Evolutionary conservation across 1,140 invertebrate species (phyloP).

Genomic region (Drosophila setifemur): DNA sequence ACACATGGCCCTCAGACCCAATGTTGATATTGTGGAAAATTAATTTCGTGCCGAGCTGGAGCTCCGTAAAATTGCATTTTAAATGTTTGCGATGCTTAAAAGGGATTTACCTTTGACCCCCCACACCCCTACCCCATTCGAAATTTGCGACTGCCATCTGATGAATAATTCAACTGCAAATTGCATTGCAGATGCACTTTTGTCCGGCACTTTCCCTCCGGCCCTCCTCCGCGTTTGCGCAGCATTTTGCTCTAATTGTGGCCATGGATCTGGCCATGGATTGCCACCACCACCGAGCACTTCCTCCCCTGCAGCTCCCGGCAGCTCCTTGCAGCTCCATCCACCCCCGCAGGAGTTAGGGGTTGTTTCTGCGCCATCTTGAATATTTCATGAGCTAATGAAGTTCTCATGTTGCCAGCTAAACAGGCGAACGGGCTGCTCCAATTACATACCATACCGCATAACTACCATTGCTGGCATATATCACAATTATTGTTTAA

Average conservation of each 20-base stretch:
- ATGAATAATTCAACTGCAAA: conserved; percentile 59
- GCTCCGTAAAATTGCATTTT: conserved; percentile 70
- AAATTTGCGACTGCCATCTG: conserved; percentile 14
- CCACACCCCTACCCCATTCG: not conserved
- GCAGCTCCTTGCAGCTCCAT: not conserved
- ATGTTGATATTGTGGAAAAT: conserved; percentile 65
- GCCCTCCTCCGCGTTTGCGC: conserved; percentile 57
- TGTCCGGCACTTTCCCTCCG: not conserved
- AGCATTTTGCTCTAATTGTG: conserved; percentile 77
- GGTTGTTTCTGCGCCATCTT: conserved; percentile 70
- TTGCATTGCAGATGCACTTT: conserved; percentile 49
- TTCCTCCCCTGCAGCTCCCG: too few relatives aligned
- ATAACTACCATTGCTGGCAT: conserved; percentile 27
- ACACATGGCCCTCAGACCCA: conserved; percentile 8
- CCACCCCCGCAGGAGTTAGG: conserved; percentile 14
- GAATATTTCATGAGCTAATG: conserved; percentile 81
- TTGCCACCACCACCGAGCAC: conserved; percentile 25
- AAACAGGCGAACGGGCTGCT: conserved; percentile 20
- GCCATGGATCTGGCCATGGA: conserved; percentile 24
- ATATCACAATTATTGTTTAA: conserved; percentile 65
- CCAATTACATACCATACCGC: conserved; percentile 49
- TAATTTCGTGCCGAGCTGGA: conserved; percentile 55
- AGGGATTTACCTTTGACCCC: conserved; percentile 52
- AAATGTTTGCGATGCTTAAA: conserved; percentile 69
- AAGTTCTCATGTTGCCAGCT: conserved; percentile 69